These are phyloP conservation scores for Euplexia lucipara DNA, from an alignment of 2,888 invertebrate species.

Conservation along the genomic window DNA sequence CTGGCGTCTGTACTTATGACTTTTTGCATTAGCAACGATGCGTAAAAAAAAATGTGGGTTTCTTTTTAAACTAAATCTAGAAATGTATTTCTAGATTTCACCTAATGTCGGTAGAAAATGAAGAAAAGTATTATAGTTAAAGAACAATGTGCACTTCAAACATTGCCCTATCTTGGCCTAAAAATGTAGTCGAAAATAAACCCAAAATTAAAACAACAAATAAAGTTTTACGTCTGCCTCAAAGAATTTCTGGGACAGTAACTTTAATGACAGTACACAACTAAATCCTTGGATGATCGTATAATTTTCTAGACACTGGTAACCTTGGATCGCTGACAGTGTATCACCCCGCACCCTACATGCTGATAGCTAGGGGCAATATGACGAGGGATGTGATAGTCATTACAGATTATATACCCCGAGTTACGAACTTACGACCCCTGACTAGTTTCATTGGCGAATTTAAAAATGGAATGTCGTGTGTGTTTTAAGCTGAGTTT, in stretches of 20 bases:
- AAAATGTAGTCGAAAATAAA: conserved; percentile 40
- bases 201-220: conserved; percentile 36
- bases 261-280: conserved; percentile 41
- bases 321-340: conserved; percentile 55
- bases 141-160: conserved; percentile 38
- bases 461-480: conserved; percentile 41
- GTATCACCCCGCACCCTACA: conserved; percentile 59
- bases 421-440: conserved; percentile 63
- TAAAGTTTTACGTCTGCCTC: conserved; percentile 20
- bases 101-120: too few relatives aligned
- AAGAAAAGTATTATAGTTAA: conserved; percentile 4
- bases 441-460: conserved; percentile 46
- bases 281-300: conserved; percentile 43
- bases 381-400: conserved; percentile 66
- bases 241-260: conserved; percentile 47
- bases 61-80: too few relatives aligned
- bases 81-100: too few relatives aligned
- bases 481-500: conserved; percentile 3
- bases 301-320: conserved; percentile 34
- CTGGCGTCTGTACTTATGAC: too few relatives aligned
- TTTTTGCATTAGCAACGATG: too few relatives aligned
- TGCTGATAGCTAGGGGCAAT: conserved; percentile 60
- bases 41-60: too few relatives aligned
- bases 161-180: conserved; percentile 6
- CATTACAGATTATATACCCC: conserved; percentile 70